phyloP scores from a whole-genome alignment of 1,140 invertebrate species.

The Neotoxoptera formosana region DNA sequence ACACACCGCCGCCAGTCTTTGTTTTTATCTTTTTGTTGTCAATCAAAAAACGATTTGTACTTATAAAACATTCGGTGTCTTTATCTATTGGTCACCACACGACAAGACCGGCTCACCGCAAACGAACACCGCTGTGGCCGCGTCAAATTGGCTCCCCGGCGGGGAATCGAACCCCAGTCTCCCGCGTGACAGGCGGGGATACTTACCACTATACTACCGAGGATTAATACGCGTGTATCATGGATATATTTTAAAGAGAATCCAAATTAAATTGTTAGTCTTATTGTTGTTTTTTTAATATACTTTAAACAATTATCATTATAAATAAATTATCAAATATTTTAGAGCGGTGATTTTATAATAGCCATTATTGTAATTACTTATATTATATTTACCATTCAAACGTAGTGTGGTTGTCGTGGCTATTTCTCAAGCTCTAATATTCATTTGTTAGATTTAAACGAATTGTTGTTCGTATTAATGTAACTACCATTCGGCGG shows the following conservation, averaged over 20 bases:
- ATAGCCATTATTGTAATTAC: background rate
- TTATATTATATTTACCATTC: background rate
- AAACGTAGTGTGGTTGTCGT: background rate
- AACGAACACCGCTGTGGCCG: too few relatives aligned
- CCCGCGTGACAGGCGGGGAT: slow-evolving; percentile 63
- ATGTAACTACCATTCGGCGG: background rate
- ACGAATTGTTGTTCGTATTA: background rate
- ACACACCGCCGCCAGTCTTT: too few relatives aligned
- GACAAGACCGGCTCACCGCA: too few relatives aligned
- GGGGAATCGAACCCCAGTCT: slow-evolving; percentile 63
- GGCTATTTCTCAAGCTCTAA: background rate
- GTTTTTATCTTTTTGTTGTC: too few relatives aligned
- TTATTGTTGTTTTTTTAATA: background rate
- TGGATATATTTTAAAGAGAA: background rate
- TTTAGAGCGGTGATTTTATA: background rate
- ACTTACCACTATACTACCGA: slow-evolving; percentile 63
- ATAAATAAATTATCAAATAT: background rate
- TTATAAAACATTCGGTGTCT: too few relatives aligned
- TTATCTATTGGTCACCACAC: too few relatives aligned
- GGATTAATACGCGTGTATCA: too few relatives aligned
- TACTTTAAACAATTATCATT: background rate
- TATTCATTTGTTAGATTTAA: background rate
- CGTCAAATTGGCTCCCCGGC: too few relatives aligned
- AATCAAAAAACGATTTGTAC: too few relatives aligned
- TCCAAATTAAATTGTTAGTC: background rate